Conservation (phyloP, 1,140 invertebrate genomes). For the Venustaconcha ellipsiformis region DNA sequence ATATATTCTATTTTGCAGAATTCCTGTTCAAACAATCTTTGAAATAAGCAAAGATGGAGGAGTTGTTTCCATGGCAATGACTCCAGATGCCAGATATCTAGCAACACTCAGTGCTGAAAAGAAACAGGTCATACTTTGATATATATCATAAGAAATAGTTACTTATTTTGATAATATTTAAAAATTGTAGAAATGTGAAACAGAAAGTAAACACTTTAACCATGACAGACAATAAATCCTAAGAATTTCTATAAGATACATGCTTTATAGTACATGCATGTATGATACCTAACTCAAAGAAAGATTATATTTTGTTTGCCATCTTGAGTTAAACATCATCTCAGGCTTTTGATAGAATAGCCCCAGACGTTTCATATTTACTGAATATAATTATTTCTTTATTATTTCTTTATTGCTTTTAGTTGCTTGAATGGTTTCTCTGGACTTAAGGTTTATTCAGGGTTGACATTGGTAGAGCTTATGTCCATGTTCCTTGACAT, state of each 20-base stretch:
- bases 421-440: too few relatives aligned
- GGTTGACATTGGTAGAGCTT: too few relatives aligned
- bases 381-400: too few relatives aligned
- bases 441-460: too few relatives aligned
- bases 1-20: constrained; percentile 39
- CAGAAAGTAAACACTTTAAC: not conserved
- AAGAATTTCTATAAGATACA: not conserved
- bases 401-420: too few relatives aligned
- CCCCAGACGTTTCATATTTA: too few relatives aligned
- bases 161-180: constrained; percentile 4
- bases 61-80: constrained; percentile 64
- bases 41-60: constrained; percentile 63
- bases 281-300: too few relatives aligned
- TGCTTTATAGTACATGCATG: too few relatives aligned
- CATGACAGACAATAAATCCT: not conserved
- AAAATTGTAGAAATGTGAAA: constrained; percentile 5
- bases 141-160: not conserved
- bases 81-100: constrained; percentile 67
- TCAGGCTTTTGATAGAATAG: too few relatives aligned
- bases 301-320: too few relatives aligned
- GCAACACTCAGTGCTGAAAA: constrained; percentile 64
- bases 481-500: too few relatives aligned
- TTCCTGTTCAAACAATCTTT: constrained; percentile 69
- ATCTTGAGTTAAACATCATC: too few relatives aligned
- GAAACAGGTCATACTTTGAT: constrained; percentile 55